Conservation (phyloP, 2,888 invertebrate genomes). For the Acholoe squamosa region DNA sequence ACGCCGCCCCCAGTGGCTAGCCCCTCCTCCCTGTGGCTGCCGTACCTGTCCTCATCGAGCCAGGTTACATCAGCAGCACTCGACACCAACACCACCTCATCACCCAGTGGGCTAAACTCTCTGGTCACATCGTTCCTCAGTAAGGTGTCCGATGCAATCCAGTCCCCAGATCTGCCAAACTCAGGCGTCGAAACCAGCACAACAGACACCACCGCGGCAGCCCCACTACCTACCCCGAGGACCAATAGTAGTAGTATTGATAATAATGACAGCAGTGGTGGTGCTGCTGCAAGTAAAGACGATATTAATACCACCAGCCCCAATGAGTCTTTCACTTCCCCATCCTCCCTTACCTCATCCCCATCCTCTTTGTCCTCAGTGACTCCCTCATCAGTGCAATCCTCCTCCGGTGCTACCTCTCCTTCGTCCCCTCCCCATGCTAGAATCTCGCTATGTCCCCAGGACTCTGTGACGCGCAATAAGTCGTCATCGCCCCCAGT, state of each 20-base stretch:
- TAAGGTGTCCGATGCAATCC: neutral
- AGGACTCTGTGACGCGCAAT: neutral
- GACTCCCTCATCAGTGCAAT: neutral
- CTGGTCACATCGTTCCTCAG: neutral
- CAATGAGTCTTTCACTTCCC: neutral
- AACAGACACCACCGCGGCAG: neutral
- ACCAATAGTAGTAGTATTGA: neutral
- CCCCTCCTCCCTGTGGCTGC: neutral
- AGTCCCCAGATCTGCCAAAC: neutral
- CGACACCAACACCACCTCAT: neutral
- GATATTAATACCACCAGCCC: neutral
- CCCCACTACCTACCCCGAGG: neutral
- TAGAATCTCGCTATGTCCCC: conserved; percentile 18
- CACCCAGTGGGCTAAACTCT: neutral
- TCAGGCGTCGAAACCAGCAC: neutral
- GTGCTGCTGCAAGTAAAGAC: neutral
- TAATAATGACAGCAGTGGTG: neutral
- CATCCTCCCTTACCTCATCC: neutral
- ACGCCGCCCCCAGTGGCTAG: neutral
- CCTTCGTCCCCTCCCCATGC: neutral
- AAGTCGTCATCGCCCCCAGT: neutral
- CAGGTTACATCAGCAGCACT: neutral
- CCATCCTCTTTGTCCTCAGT: neutral
- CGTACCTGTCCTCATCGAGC: neutral
- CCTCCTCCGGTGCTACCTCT: neutral